Evolutionary conservation across 2,888 invertebrate species (phyloP).

Genomic region (Lasioglossum figueresi): DNA sequence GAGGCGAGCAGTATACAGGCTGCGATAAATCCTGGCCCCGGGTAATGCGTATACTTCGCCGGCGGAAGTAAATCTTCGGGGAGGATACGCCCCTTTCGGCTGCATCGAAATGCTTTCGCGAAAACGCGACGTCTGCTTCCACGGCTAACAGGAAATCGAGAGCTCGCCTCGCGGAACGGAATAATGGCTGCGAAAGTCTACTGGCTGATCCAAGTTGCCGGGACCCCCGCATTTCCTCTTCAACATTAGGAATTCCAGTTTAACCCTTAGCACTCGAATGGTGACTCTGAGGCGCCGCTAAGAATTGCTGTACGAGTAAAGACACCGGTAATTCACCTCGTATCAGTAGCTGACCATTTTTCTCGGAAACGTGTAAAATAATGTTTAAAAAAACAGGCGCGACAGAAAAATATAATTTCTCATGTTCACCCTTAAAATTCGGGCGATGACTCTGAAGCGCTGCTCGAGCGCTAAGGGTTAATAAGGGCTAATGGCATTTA

Average conservation of each 20-base stretch:
- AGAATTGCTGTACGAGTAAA: too few relatives aligned
- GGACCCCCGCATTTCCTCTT: background rate
- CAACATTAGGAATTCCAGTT: background rate
- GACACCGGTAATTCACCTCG: too few relatives aligned
- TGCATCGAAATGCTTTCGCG: constrained; percentile 38
- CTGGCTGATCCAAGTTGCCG: background rate
- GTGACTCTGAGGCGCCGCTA: too few relatives aligned
- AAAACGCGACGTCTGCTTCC: constrained; percentile 13
- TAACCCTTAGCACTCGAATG: too few relatives aligned
- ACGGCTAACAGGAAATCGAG: constrained; percentile 1
- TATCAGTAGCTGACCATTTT: too few relatives aligned
- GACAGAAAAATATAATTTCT: too few relatives aligned
- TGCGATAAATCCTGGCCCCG: constrained; percentile 56
- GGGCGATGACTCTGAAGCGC: too few relatives aligned
- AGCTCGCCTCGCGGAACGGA: background rate
- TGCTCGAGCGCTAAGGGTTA: too few relatives aligned
- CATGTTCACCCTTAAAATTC: too few relatives aligned
- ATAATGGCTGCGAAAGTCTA: background rate
- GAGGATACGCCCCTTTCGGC: constrained; percentile 40
- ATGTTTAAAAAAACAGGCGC: too few relatives aligned
- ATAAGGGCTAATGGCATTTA: too few relatives aligned
- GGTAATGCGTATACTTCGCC: constrained; percentile 59
- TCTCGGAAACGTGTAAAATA: too few relatives aligned
- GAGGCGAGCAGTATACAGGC: constrained; percentile 38
- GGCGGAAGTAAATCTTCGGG: constrained; percentile 59